These are phyloP conservation scores for Paedocypris sp. DNA, from an alignment of 2,113 vertebrate genomes.

Conservation along the genomic window DNA sequence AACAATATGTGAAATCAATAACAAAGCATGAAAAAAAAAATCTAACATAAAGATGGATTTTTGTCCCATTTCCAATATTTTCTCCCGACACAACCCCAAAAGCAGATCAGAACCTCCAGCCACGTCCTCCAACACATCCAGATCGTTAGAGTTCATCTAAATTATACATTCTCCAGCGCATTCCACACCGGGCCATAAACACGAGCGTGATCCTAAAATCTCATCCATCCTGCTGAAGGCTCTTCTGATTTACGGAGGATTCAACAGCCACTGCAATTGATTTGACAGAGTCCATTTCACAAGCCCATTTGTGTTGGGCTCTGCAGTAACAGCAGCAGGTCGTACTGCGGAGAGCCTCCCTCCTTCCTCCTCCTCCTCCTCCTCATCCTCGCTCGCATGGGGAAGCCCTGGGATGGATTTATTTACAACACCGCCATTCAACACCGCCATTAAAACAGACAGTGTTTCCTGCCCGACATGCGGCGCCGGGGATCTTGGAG, in stretches of 20 bases:
- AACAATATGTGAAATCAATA: no score
- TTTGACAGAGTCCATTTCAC: constrained; percentile 8
- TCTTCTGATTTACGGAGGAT: constrained; percentile 2
- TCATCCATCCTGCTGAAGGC: neutral
- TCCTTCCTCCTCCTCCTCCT: constrained; percentile 1
- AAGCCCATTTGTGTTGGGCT: constrained; percentile 8
- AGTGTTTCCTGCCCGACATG: neutral
- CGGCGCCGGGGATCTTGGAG: neutral
- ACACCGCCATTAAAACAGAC: constrained; percentile 33
- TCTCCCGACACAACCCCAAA: neutral
- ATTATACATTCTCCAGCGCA: neutral
- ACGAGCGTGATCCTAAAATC: neutral
- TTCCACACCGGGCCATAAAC: neutral
- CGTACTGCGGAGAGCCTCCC: constrained; percentile 19
- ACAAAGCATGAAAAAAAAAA: no score
- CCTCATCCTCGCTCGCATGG: neutral
- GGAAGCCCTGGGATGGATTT: constrained; percentile 18
- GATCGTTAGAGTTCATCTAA: neutral
- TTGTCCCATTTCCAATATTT: no score
- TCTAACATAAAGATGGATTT: no score
- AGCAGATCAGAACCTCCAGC: neutral
- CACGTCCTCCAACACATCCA: neutral
- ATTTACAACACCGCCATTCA: constrained; percentile 23
- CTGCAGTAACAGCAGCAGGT: constrained; percentile 12
- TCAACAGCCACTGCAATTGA: constrained; percentile 15